Percentiles rank a stretch among this genome's conserved stretches.
These are phyloP conservation scores for Rhinichthys klamathensis DNA, from an alignment of 2,113 vertebrate genomes.

Conservation along the genomic window DNA sequence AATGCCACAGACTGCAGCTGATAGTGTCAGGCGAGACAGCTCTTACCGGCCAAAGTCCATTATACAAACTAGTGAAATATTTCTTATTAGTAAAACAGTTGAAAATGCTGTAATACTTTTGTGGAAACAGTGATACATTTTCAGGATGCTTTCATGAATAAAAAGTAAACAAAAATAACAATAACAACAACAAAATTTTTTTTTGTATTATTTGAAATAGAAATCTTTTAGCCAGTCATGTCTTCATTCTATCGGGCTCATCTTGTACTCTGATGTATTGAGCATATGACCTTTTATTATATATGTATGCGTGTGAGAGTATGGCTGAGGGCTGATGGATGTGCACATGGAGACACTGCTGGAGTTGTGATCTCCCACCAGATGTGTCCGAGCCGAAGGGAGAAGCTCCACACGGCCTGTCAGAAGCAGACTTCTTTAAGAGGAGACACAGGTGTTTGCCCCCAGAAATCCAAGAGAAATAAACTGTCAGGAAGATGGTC, in stretches of 20 bases:
- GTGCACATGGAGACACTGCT: conserved; percentile 48
- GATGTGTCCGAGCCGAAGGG: conserved; percentile 56
- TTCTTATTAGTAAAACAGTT: neutral
- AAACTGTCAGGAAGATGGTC: conserved; percentile 45
- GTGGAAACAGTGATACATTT: neutral
- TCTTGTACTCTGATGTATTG: neutral
- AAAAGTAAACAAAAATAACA: too few relatives aligned
- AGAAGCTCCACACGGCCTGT: conserved; percentile 51
- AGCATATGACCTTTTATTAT: conserved; percentile 12
- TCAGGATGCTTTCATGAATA: neutral
- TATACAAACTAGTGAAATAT: neutral
- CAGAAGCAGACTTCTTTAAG: conserved; percentile 44
- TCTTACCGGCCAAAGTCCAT: too few relatives aligned
- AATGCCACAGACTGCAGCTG: too few relatives aligned
- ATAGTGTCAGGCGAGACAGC: too few relatives aligned
- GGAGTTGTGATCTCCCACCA: conserved; percentile 55
- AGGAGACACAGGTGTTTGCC: conserved; percentile 58
- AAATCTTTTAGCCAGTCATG: neutral
- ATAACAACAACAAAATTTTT: neutral
- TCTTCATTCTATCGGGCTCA: neutral
- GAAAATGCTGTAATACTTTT: neutral
- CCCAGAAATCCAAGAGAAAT: conserved; percentile 53
- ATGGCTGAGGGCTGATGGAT: conserved; percentile 53
- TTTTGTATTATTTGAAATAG: too few relatives aligned
- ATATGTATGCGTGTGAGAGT: neutral